Evolutionary conservation across 2,113 vertebrate genomes (phyloP).

Genomic region (Pterocles gutturalis): DNA sequence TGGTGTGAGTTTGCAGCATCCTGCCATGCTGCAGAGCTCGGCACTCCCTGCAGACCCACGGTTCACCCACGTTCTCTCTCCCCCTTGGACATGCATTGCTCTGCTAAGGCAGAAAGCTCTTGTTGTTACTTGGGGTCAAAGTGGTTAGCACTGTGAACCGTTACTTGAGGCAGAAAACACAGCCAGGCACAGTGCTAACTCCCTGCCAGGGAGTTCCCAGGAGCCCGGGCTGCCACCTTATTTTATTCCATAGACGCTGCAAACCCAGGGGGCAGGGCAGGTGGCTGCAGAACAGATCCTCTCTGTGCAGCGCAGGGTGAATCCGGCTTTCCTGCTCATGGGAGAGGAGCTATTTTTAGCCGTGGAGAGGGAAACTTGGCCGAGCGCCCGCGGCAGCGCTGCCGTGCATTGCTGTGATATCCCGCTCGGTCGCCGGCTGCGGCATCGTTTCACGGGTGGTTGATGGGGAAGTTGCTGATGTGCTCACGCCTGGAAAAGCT

Average conservation of each 20-base stretch:
- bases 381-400: background rate
- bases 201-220: background rate
- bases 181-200: background rate
- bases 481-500: background rate
- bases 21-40: background rate
- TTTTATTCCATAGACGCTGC: rapidly evolving
- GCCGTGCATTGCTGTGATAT: background rate
- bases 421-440: background rate
- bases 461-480: background rate
- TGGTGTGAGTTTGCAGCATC: background rate
- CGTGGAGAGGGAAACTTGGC: background rate
- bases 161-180: background rate
- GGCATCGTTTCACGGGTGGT: background rate
- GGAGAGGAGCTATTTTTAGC: conserved; percentile 24
- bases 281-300: background rate
- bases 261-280: background rate
- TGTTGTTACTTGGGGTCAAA: background rate
- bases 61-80: background rate
- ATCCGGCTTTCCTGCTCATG: conserved; percentile 5
- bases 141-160: background rate
- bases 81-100: background rate
- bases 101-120: background rate
- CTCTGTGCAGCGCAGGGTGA: background rate
- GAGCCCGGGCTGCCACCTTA: background rate
- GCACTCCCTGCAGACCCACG: background rate